Percentiles rank a stretch among this genome's conserved stretches.
Conservation (phyloP, 1,140 invertebrate species). For the Myzus persicae region DNA sequence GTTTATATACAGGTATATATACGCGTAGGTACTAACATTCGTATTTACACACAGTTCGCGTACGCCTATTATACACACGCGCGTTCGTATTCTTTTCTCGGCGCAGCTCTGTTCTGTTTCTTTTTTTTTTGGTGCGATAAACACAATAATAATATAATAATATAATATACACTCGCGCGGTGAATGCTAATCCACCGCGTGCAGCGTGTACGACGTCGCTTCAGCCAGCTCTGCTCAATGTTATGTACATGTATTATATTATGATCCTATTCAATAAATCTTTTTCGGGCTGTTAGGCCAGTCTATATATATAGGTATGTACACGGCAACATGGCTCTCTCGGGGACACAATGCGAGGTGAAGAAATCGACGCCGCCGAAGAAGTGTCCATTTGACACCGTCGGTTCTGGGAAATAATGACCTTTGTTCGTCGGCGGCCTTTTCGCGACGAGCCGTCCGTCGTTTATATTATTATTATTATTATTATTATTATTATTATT, state of each 20-base stretch:
- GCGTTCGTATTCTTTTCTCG: neutral
- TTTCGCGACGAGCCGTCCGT: neutral
- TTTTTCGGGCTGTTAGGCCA: neutral
- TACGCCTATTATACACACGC: neutral
- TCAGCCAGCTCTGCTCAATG: neutral
- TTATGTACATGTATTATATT: neutral
- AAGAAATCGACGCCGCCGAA: constrained; percentile 39
- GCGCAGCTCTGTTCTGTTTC: neutral
- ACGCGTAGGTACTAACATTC: too few species aligned
- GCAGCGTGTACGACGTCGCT: neutral
- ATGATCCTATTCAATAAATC: neutral
- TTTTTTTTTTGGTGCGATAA: constrained; percentile 19
- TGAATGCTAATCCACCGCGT: constrained; percentile 41
- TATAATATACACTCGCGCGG: neutral
- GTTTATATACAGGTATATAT: too few species aligned
- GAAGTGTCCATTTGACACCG: constrained; percentile 45
- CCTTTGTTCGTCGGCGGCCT: neutral
- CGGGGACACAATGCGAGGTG: neutral
- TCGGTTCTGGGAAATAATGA: constrained; percentile 18
- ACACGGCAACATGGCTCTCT: neutral
- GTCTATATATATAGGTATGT: neutral
- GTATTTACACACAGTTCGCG: neutral
- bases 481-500: too few species aligned
- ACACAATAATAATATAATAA: constrained; percentile 1
- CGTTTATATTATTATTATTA: neutral